Conservation (phyloP, 2,888 invertebrate genomes). For the Clistopyga incitator region DNA sequence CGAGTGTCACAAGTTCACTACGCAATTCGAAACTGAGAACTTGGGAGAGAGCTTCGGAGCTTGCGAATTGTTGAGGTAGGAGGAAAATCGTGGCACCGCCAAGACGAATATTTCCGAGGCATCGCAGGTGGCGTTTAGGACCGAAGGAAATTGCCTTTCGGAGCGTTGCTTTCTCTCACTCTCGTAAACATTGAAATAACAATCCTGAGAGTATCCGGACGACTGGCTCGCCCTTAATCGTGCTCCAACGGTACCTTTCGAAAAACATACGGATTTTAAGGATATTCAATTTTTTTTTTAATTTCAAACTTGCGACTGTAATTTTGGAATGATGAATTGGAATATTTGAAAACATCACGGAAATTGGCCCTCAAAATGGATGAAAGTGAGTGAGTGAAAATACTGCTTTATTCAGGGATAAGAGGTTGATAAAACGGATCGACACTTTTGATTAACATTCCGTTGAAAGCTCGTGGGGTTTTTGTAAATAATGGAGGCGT, state of each 20-base stretch:
- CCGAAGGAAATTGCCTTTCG: conserved; percentile 6
- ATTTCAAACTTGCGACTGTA: too few relatives aligned
- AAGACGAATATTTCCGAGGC: not conserved
- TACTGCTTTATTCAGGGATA: not conserved
- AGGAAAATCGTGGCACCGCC: not conserved
- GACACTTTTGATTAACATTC: not conserved
- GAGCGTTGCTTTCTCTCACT: not conserved
- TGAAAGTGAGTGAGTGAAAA: not conserved
- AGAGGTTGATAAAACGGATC: not conserved
- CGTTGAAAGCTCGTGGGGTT: not conserved
- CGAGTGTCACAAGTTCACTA: not conserved
- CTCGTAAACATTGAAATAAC: not conserved
- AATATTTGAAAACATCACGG: too few relatives aligned
- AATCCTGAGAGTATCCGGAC: not conserved
- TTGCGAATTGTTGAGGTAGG: conserved; percentile 4
- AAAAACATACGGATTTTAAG: too few relatives aligned
- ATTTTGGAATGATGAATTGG: too few relatives aligned
- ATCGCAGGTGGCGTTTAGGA: conserved; percentile 25
- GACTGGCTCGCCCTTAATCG: not conserved
- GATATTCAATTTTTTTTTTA: too few relatives aligned
- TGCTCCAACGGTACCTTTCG: too few relatives aligned
- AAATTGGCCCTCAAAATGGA: too few relatives aligned
- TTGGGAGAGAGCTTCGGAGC: too few relatives aligned
- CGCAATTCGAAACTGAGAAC: not conserved
- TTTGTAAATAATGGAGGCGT: conserved; percentile 4